Evolutionary conservation across 2,113 vertebrate species (phyloP).

Genomic region (Hippocampus guttulatus): DNA sequence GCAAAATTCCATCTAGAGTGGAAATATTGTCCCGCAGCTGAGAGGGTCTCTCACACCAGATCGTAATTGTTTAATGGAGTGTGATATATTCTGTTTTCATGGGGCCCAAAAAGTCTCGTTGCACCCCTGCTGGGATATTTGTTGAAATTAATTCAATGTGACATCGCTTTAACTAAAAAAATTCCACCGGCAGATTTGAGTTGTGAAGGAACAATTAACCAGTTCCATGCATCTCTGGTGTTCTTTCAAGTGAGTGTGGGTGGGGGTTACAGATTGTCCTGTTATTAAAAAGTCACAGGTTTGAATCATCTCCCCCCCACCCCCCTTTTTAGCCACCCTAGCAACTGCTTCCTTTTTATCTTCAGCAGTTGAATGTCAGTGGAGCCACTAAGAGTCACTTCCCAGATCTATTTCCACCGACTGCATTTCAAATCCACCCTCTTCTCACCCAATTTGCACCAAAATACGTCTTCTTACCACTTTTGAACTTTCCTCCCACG

Average conservation of each 20-base stretch:
- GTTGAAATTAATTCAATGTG: slow-evolving; percentile 10
- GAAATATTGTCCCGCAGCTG: not conserved
- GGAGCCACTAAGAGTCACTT: slow-evolving; percentile 18
- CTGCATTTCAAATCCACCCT: too few species aligned
- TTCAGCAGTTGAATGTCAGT: slow-evolving; percentile 20
- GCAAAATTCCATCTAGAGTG: not conserved
- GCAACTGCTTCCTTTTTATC: not conserved
- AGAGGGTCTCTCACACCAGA: not conserved
- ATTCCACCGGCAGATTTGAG: slow-evolving; percentile 1
- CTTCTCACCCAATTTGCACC: too few species aligned
- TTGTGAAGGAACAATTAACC: slow-evolving; percentile 5
- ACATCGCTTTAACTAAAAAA: slow-evolving; percentile 1
- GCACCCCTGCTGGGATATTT: slow-evolving; percentile 3
- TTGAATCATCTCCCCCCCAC: slow-evolving; percentile 15
- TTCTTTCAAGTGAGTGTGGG: slow-evolving; percentile 26
- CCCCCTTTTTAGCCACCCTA: slow-evolving; percentile 1
- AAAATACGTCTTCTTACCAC: not conserved
- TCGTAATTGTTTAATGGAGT: slow-evolving; percentile 4
- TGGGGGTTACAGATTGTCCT: slow-evolving; percentile 27
- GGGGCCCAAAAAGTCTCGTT: slow-evolving; percentile 6
- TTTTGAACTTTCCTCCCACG: not conserved
- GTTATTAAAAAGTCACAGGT: slow-evolving; percentile 40
- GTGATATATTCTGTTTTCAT: slow-evolving; percentile 1
- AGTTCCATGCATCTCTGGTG: slow-evolving; percentile 22
- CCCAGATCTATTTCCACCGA: not conserved